A percentile compares a stretch with the other conserved stretches of the same genome.
Conservation (phyloP, 2,888 invertebrate genomes). For the Poecilobothrus nobilitatus region DNA sequence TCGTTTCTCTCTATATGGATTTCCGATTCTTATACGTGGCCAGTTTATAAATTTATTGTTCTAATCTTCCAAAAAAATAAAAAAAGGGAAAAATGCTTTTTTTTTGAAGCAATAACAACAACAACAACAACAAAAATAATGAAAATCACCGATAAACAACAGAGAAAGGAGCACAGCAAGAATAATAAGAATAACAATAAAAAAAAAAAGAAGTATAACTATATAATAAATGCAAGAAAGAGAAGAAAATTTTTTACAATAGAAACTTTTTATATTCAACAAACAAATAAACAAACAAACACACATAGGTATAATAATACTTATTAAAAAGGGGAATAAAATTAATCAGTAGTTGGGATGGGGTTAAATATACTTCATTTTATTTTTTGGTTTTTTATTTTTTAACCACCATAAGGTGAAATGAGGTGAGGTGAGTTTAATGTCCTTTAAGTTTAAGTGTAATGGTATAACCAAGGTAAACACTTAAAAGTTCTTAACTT, state of each 20-base stretch:
- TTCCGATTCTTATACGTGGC: conserved; percentile 8
- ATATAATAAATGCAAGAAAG: background rate
- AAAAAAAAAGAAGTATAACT: too few species aligned
- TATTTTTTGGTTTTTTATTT: background rate
- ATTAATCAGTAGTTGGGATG: background rate
- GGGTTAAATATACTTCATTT: background rate
- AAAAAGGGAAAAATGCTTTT: too few species aligned
- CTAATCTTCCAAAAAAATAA: background rate
- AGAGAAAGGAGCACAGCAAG: background rate
- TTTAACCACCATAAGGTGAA: too few species aligned
- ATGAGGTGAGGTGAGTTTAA: background rate
- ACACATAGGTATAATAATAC: background rate
- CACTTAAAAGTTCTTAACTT: conserved; percentile 2
- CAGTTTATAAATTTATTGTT: background rate
- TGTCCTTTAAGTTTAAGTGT: background rate
- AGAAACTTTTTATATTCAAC: too few species aligned
- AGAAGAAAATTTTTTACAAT: too few species aligned
- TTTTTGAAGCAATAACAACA: too few species aligned
- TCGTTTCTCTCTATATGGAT: background rate
- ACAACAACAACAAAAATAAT: background rate
- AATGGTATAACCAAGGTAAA: background rate
- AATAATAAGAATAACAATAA: background rate
- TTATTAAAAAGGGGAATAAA: background rate
- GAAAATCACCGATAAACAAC: background rate
- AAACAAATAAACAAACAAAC: too few species aligned